Evolutionary conservation across 2,888 invertebrate genomes (phyloP).

Genomic region (Polydrusus cervinus): DNA sequence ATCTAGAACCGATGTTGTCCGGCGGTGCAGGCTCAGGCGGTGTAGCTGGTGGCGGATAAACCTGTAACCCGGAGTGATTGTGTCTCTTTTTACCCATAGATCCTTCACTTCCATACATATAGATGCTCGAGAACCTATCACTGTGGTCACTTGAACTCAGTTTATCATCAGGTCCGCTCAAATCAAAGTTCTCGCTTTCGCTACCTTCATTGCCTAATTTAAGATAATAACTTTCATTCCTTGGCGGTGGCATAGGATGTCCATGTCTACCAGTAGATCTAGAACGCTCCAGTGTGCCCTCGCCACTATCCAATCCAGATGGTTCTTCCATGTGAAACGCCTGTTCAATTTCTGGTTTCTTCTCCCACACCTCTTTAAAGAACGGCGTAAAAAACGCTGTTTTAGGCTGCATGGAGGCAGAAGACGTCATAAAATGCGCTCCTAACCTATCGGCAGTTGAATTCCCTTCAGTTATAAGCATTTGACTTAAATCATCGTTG

Average conservation of each 20-base stretch:
- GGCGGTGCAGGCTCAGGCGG: constrained; percentile 91
- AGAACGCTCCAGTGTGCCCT: constrained; percentile 82
- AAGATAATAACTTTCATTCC: constrained; percentile 86
- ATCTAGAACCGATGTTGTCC: constrained; percentile 76
- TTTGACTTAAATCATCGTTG: constrained; percentile 90
- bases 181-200: constrained; percentile 79
- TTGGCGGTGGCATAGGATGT: constrained; percentile 79
- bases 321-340: constrained; percentile 91
- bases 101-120: constrained; percentile 77
- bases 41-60: constrained; percentile 88
- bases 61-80: constrained; percentile 73
- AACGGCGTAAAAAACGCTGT: constrained; percentile 96
- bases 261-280: constrained; percentile 75
- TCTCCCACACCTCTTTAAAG: constrained; percentile 97
- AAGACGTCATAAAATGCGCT: constrained; percentile 94
- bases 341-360: constrained; percentile 95
- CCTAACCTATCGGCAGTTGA: constrained; percentile 91
- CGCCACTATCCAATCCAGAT: constrained; percentile 77
- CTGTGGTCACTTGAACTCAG: constrained; percentile 80
- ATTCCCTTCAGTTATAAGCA: constrained; percentile 94
- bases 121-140: constrained; percentile 78
- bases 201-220: constrained; percentile 76
- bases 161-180: constrained; percentile 75
- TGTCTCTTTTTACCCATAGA: constrained; percentile 68
- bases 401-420: constrained; percentile 88